These are phyloP conservation scores for Poeciliopsis paucimaculata DNA, from an alignment of 2,797 vertebrate genomes.

Conservation along the genomic window DNA sequence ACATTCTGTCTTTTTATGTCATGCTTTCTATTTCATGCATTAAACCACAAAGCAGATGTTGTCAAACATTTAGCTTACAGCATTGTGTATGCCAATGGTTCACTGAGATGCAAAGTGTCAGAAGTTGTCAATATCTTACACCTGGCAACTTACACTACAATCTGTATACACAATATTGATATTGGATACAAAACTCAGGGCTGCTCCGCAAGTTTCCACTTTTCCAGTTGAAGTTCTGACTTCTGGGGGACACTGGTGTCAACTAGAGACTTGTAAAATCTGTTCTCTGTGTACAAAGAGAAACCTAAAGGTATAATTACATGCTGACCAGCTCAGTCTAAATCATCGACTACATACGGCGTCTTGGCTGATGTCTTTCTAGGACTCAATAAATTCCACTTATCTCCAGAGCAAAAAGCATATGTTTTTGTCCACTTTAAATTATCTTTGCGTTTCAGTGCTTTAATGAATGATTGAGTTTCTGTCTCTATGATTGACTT, in stretches of 20 bases:
- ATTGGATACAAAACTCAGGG: background rate
- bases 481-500: background rate
- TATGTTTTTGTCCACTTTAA: background rate
- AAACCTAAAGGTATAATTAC: background rate
- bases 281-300: background rate
- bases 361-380: background rate
- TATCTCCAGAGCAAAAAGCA: background rate
- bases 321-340: background rate
- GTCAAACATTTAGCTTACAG: background rate
- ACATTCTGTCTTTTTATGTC: background rate
- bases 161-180: background rate
- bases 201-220: background rate
- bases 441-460: background rate
- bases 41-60: background rate
- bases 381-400: background rate
- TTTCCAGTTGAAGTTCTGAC: background rate
- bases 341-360: background rate
- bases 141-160: background rate
- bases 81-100: background rate
- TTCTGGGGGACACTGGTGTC: background rate
- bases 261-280: background rate
- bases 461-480: background rate
- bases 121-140: background rate
- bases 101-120: background rate
- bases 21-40: background rate